phyloP scores from a whole-genome alignment of 2,113 vertebrate genomes.

The Hassar affinis region DNA sequence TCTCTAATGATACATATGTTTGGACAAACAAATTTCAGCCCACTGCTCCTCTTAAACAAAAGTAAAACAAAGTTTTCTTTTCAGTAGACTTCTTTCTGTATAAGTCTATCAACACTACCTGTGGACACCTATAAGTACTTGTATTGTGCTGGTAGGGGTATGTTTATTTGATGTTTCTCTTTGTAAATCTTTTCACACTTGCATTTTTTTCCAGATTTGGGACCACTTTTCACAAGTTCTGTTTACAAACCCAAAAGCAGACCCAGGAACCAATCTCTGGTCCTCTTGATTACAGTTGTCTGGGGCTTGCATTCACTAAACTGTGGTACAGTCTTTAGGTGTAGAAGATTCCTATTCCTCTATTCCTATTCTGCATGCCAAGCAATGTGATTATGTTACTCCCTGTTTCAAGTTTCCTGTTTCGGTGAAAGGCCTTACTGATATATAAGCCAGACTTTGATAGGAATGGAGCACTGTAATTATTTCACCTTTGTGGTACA shows the following conservation, averaged over 20 bases:
- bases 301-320: neutral
- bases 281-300: neutral
- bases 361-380: neutral
- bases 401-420: neutral
- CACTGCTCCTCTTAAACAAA: constrained; percentile 2
- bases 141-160: neutral
- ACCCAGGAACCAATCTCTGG: neutral
- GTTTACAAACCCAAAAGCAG: neutral
- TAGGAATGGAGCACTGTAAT: neutral
- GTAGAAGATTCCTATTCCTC: neutral
- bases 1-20: constrained; percentile 53
- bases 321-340: neutral
- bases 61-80: neutral
- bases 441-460: neutral
- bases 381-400: neutral
- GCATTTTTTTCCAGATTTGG: neutral
- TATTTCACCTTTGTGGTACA: neutral
- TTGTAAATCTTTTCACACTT: neutral
- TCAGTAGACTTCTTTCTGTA: neutral
- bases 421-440: neutral
- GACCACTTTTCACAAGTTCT: neutral
- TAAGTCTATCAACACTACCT: neutral
- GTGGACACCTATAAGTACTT: neutral
- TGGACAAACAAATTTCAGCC: constrained; percentile 45
- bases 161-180: neutral